phyloP scores from a whole-genome alignment of 92 coral and sea anemone species.

The Desmophyllum pertusum region DNA sequence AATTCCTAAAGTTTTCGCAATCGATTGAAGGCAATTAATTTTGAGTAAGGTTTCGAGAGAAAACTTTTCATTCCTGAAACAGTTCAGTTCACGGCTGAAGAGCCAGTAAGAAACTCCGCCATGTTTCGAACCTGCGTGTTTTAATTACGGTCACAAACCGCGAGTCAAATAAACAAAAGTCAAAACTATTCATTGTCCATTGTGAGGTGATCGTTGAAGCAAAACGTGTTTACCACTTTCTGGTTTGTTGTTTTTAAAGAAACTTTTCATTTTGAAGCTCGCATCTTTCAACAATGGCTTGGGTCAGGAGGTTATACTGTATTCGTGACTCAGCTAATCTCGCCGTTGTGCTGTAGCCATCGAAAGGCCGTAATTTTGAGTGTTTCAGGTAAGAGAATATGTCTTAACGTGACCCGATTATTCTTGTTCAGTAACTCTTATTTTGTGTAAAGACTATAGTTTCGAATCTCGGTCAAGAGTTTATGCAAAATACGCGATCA shows the following conservation, averaged over 20 bases:
- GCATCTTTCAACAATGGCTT: background rate
- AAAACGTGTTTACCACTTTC: constrained; percentile 1
- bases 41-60: background rate
- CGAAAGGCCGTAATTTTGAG: background rate
- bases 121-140: background rate
- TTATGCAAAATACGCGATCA: background rate
- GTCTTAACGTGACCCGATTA: background rate
- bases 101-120: too few relatives aligned
- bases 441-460: background rate
- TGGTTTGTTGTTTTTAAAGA: background rate
- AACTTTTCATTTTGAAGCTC: background rate
- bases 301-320: background rate
- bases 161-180: background rate
- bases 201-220: background rate
- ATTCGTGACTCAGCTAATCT: background rate
- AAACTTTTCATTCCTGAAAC: too few relatives aligned
- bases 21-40: background rate
- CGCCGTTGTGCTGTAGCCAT: background rate
- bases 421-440: background rate
- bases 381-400: constrained; percentile 6
- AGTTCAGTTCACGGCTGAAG: too few relatives aligned
- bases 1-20: background rate
- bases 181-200: background rate
- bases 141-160: background rate
- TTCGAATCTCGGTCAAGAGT: background rate